Evolutionary conservation across 1,140 invertebrate species (phyloP).

Genomic region (Acromyrmex charruanus): DNA sequence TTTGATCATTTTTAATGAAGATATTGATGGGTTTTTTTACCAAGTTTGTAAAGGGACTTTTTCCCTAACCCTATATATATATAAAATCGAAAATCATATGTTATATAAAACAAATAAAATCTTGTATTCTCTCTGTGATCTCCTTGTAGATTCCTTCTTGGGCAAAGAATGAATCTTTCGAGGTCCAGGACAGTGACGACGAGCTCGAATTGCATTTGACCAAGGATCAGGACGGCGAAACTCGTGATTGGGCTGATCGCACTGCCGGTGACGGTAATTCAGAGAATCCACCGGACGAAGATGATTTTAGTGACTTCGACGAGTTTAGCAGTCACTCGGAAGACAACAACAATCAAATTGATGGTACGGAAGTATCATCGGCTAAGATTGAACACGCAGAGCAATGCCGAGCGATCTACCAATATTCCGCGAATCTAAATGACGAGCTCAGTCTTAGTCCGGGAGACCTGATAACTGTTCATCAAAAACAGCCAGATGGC

Average conservation of each 20-base stretch:
- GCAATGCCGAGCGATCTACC: conserved; percentile 94
- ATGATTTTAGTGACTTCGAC: conserved; percentile 87
- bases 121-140: background rate
- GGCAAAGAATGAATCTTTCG: conserved; percentile 89
- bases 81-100: background rate
- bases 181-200: conserved; percentile 88
- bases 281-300: conserved; percentile 83
- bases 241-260: conserved; percentile 90
- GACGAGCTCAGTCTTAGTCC: conserved; percentile 95
- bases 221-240: conserved; percentile 83
- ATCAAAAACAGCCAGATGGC: conserved; percentile 96
- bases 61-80: background rate
- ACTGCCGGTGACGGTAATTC: conserved; percentile 94
- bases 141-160: conserved; percentile 91
- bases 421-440: conserved; percentile 94
- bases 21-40: no score
- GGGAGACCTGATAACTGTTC: conserved; percentile 95
- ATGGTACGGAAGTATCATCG: conserved; percentile 76
- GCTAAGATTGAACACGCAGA: conserved; percentile 86
- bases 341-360: conserved; percentile 83
- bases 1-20: no score
- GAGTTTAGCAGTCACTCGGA: conserved; percentile 86
- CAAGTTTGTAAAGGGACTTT: no score
- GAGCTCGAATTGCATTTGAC: conserved; percentile 79
- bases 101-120: background rate